Conservation (phyloP, 2,113 vertebrate species). For the Rhinopithecus roxellana region DNA sequence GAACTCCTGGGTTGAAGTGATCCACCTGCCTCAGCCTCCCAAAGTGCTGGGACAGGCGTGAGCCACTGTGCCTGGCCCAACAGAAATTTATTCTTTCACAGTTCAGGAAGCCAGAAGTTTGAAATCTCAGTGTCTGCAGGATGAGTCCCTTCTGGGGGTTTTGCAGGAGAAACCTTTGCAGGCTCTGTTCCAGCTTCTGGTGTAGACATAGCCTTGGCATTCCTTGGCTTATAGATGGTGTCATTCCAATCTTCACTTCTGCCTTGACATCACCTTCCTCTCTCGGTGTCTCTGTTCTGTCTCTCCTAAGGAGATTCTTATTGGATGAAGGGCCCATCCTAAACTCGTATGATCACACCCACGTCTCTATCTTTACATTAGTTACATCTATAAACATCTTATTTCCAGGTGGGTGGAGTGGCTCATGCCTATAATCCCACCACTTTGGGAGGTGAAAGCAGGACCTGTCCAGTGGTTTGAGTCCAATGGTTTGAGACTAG, state of each 20-base stretch:
- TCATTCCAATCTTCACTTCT: neutral
- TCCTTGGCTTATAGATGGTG: too few relatives aligned
- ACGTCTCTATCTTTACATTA: neutral
- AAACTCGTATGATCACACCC: neutral
- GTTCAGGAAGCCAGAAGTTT: neutral
- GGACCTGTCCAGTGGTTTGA: too few relatives aligned
- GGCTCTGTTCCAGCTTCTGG: neutral
- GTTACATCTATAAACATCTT: neutral
- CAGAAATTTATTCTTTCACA: too few relatives aligned
- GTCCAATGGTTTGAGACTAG: too few relatives aligned
- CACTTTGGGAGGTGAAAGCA: too few relatives aligned
- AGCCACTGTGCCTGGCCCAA: too few relatives aligned
- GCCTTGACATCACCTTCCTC: neutral
- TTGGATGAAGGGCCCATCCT: too few relatives aligned
- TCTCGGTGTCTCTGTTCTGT: neutral
- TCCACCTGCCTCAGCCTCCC: too few relatives aligned
- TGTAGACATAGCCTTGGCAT: rapidly evolving
- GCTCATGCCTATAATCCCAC: too few relatives aligned
- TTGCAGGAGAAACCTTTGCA: neutral
- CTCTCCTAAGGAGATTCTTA: neutral
- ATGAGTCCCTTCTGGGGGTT: neutral
- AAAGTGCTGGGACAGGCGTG: too few relatives aligned
- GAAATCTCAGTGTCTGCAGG: too few relatives aligned
- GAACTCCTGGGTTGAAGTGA: too few relatives aligned
- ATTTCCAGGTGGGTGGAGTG: neutral